phyloP scores from a whole-genome alignment of 2,797 vertebrate genomes.

The Micropoecilia bifurca region DNA sequence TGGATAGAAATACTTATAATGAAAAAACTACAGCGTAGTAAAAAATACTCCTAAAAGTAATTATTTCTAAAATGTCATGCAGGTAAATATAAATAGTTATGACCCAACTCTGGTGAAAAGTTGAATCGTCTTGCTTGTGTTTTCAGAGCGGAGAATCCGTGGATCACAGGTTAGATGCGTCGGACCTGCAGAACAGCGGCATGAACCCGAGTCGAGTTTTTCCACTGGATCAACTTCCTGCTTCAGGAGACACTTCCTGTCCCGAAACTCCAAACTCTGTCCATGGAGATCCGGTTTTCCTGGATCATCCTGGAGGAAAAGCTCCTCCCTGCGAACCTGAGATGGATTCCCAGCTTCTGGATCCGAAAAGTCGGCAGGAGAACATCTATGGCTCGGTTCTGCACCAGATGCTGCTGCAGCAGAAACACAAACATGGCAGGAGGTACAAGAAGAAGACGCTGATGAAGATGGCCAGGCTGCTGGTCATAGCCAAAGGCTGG shows the following conservation, averaged over 20 bases:
- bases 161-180: not conserved
- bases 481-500: constrained; percentile 12
- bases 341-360: not conserved
- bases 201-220: too few species aligned
- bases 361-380: not conserved
- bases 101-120: not conserved
- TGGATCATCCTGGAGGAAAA: not conserved
- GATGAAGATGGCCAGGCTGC: constrained; percentile 38
- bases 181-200: not conserved
- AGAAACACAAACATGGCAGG: constrained; percentile 32
- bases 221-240: not conserved
- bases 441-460: constrained; percentile 36
- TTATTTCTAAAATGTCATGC: too few species aligned
- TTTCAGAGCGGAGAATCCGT: not conserved
- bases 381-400: constrained; percentile 6
- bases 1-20: too few species aligned
- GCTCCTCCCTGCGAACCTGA: not conserved
- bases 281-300: not conserved
- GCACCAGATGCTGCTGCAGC: constrained; percentile 24
- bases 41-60: too few species aligned
- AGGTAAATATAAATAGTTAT: too few species aligned
- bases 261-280: not conserved
- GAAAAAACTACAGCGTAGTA: too few species aligned
- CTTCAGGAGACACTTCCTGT: not conserved
- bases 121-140: not conserved